phyloP scores from a whole-genome alignment of 2,888 invertebrate genomes.

The Eledona agricola region DNA sequence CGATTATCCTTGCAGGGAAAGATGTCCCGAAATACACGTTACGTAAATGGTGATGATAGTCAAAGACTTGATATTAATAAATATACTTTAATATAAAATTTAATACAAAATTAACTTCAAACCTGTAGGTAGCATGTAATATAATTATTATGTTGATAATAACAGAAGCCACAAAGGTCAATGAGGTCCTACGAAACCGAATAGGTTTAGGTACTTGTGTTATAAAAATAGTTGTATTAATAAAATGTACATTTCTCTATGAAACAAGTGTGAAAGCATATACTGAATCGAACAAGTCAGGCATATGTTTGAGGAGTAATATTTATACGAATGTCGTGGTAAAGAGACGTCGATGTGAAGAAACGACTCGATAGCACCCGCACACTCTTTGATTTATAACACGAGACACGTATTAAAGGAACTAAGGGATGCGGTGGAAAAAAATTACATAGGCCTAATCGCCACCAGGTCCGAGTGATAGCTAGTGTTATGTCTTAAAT shows the following conservation, averaged over 20 bases:
- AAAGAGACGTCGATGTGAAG: conserved; percentile 24
- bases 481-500: conserved; percentile 67
- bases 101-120: conserved; percentile 49
- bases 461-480: conserved; percentile 60
- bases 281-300: conserved; percentile 23
- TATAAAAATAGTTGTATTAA: conserved; percentile 53
- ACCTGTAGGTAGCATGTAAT: conserved; percentile 34
- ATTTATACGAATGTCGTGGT: conserved; percentile 11
- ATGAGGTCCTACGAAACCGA: conserved; percentile 27
- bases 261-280: conserved; percentile 30
- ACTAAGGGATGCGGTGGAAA: conserved; percentile 2
- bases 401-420: neutral
- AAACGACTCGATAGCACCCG: conserved; percentile 18
- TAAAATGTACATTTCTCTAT: conserved; percentile 45
- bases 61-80: conserved; percentile 33
- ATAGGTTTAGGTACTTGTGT: conserved; percentile 30
- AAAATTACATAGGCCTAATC: conserved; percentile 56
- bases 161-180: conserved; percentile 23
- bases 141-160: conserved; percentile 17
- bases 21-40: conserved; percentile 10
- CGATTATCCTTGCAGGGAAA: conserved; percentile 13
- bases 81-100: conserved; percentile 50
- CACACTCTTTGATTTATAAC: conserved; percentile 7
- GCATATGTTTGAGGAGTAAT: conserved; percentile 18
- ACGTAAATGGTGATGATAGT: neutral